Percentiles rank a stretch among this genome's conserved stretches.
These are phyloP conservation scores for Blastobasis adustella DNA, from an alignment of 2,888 invertebrate genomes.

Conservation along the genomic window DNA sequence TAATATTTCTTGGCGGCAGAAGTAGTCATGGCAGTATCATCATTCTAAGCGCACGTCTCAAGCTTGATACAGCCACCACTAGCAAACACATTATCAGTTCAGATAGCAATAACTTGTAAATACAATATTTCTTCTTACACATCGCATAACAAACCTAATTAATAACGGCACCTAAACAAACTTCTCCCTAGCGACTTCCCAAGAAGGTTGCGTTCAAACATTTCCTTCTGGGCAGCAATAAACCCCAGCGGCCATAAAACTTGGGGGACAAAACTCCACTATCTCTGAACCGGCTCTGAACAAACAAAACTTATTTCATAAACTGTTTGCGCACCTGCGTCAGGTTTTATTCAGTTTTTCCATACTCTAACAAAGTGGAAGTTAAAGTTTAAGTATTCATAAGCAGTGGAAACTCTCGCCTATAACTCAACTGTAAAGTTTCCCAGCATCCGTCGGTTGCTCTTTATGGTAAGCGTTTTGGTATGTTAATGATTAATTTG, in stretches of 20 bases:
- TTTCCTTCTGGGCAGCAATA: too few relatives aligned
- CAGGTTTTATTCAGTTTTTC: constrained; percentile 28
- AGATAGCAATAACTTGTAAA: too few relatives aligned
- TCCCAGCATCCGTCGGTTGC: constrained; percentile 10
- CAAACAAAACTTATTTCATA: constrained; percentile 31
- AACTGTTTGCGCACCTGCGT: constrained; percentile 25
- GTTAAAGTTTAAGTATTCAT: constrained; percentile 22
- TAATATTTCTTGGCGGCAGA: too few relatives aligned
- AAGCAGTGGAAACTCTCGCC: constrained; percentile 15
- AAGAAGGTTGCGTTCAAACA: too few relatives aligned
- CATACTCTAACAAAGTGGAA: constrained; percentile 19
- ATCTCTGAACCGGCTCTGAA: background rate
- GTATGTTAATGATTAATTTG: background rate
- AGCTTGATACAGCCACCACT: too few relatives aligned
- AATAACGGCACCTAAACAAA: too few relatives aligned
- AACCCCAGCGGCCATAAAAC: background rate
- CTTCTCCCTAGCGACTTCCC: too few relatives aligned
- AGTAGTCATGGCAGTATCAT: too few relatives aligned
- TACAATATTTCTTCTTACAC: too few relatives aligned
- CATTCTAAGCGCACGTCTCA: too few relatives aligned
- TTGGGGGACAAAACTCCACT: background rate
- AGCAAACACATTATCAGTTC: too few relatives aligned
- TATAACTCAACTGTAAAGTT: constrained; percentile 10
- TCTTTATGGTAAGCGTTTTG: constrained; percentile 11
- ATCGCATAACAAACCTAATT: too few relatives aligned